Base-by-base conservation (phyloP, 53 echinoderm and acorn worm genomes). In the Echinometra lucunter region DNA sequence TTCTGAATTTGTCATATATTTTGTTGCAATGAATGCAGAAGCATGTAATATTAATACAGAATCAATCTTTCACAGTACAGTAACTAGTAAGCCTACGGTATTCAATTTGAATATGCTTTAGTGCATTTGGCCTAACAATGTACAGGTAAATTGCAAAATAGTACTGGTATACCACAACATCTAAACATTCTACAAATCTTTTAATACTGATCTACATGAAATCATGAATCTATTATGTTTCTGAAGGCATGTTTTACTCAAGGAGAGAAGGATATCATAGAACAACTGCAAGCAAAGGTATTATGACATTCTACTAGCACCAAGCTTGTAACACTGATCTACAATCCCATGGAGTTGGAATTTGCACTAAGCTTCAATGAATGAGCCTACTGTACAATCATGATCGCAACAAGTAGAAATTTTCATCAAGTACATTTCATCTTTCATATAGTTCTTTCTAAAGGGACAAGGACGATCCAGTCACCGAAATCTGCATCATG, bases 381-480 rank as follows among this genome's bases (percentile, higher is more conserved):
- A 81, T 81, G 25, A 42, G 81, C 81, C 44, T 81, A 7, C 21
- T 42, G 18, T 81, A 21, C 42, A 38, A 81, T 42, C 81, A 44
- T 44, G 44, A 81, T 81, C 23, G n/a, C n/a, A n/a, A 44, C 81
- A 21, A 81, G 42, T 81, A 16, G 42, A 38, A 81, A 81, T 81
- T 44, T 81, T 81, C 81, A 81, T 81, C 44, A 81, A 44, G 81
- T 42, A 38, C 40, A 44, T 81, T 81, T 44, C 81, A 81, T 42
- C 81, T 38, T 23, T 81, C 21, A n/a, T n/a, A 44, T 5, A 44
- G 81, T 19, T 8, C 81, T 32, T 30, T 69, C 30, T 13, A 69
- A 69, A 32, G 42, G 44, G 38, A 40, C 81, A 19, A 81, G 81
- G 81, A 81, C 44, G 21, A 19, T 2, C 81, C 42, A 42, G 42